Evolutionary conservation across 2,113 vertebrate genomes (phyloP), one percentile per base, ranked within the genome.

Genomic region (Hyaena hyaena): DNA sequence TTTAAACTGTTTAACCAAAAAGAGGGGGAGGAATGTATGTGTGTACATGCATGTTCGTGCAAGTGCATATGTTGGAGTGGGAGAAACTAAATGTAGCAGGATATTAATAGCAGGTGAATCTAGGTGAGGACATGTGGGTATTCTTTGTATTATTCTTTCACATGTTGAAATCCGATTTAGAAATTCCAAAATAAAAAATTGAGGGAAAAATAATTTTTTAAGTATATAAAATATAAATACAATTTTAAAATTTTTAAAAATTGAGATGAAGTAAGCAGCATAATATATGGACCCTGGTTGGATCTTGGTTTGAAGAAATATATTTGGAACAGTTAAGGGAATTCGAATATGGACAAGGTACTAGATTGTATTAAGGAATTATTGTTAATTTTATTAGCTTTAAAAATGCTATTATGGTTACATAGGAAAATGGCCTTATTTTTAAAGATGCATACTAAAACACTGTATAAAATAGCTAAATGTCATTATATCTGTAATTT

Each of bases 211-310:
- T 39, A 74, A 74, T 74, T 89, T 92, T 83, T 71, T 73, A 81
- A 88, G 53, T 61, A 35, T 63, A 50, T 71, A 88, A 73, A 69
- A 50, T 14, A 0, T 53, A 90, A 21, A 58, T 76, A 55, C 10
- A 83, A 77, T 76, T 82, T 90, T 90, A 23, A 95, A 95, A 84
- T n/a, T 66, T 84, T 77, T 68, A 90, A 19, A 73, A 5, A 89
- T 65, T 82, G 14, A 82, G 66, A 53, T 89, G 33, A 83, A 89
- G 17, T 83, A 88, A 89, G 19, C 66, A 83, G 26, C 81, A 26
- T 50, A 73, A 39, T n/a, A 65, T 65, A 35, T 61, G 19, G 19
- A 53, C 7, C 7, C 31, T 71, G 35, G n/a, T 28, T 87, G 31
- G 31, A 88, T 88, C 39, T 12, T 88, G 26, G 73, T 50, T 89